Evolutionary conservation across 2,888 invertebrate genomes (phyloP).

Genomic region (Ditula angustiorana): DNA sequence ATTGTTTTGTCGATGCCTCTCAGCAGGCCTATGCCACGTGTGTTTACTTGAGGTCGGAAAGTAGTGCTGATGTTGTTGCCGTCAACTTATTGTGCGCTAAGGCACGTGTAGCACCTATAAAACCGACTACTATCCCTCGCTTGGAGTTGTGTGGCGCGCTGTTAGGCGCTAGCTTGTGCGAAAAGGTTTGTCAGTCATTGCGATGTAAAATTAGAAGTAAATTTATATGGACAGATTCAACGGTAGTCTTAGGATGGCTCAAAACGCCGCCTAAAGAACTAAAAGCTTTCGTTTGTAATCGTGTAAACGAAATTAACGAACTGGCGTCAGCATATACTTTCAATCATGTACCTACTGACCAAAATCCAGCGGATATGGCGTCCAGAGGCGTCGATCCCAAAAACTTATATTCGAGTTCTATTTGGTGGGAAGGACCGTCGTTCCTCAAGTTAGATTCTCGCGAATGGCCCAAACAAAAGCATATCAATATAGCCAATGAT

Average conservation of each 20-base stretch:
- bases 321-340: background rate
- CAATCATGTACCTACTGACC: background rate
- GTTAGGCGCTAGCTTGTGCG: slow-evolving; percentile 21
- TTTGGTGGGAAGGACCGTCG: background rate
- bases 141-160: slow-evolving; percentile 43
- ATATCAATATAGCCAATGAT: too few species aligned
- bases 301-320: background rate
- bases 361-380: background rate
- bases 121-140: slow-evolving; percentile 43
- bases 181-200: background rate
- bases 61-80: background rate
- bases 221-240: background rate
- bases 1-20: too few species aligned
- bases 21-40: slow-evolving; percentile 39
- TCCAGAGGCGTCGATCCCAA: background rate
- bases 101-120: slow-evolving; percentile 45
- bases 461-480: background rate
- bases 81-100: too few species aligned
- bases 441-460: background rate
- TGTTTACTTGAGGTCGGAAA: slow-evolving; percentile 35
- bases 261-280: background rate
- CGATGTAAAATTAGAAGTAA: background rate
- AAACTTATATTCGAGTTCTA: background rate
- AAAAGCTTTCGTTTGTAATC: slow-evolving; percentile 2
- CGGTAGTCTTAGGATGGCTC: slow-evolving; percentile 10